These are phyloP conservation scores for Tetanocera ferruginea DNA, from an alignment of 2,888 invertebrate genomes.

Conservation along the genomic window DNA sequence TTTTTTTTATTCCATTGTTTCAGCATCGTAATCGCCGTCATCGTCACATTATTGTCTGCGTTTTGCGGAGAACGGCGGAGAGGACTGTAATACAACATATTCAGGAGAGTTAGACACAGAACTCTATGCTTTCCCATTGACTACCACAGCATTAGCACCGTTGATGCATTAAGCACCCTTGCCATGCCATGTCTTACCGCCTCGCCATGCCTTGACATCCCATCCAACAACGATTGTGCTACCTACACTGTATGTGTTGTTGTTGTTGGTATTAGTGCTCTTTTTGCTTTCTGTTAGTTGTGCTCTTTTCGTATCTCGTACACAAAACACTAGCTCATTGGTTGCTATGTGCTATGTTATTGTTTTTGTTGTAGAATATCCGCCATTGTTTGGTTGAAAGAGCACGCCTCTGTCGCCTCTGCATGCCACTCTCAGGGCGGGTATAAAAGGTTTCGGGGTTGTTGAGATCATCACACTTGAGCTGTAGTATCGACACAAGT, in stretches of 20 bases:
- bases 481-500: slow-evolving; percentile 58
- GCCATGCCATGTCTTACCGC: not conserved
- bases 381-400: slow-evolving; percentile 55
- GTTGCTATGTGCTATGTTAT: slow-evolving; percentile 50
- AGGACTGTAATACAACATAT: not conserved
- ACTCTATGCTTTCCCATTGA: not conserved
- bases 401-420: slow-evolving; percentile 50
- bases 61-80: slow-evolving; percentile 39
- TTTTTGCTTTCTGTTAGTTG: not conserved
- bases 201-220: not conserved
- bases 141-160: slow-evolving; percentile 54
- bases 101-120: not conserved
- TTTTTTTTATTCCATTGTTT: slow-evolving; percentile 57
- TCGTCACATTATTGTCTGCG: slow-evolving; percentile 63
- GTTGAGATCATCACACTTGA: slow-evolving; percentile 61
- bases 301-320: not conserved
- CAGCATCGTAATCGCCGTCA: slow-evolving; percentile 66
- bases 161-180: slow-evolving; percentile 35
- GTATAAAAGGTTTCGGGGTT: slow-evolving; percentile 63
- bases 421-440: slow-evolving; percentile 43
- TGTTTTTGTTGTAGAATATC: slow-evolving; percentile 46
- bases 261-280: not conserved
- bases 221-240: not conserved
- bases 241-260: not conserved
- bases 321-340: slow-evolving; percentile 53